phyloP scores from a whole-genome alignment of 1,140 invertebrate genomes.

The Halesus radiatus region DNA sequence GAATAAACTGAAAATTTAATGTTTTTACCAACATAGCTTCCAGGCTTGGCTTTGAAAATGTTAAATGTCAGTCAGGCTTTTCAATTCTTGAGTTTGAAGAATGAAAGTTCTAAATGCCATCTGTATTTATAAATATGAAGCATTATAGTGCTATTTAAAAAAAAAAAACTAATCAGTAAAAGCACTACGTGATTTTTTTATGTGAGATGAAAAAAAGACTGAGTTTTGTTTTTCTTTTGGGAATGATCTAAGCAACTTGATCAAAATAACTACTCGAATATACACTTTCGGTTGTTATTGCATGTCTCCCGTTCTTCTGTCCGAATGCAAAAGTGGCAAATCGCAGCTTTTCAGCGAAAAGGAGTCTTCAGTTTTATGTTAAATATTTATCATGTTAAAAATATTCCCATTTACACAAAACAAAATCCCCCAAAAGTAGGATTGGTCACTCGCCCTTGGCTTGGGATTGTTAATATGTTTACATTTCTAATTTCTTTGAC shows the following conservation, averaged over 20 bases:
- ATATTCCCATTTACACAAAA: no score
- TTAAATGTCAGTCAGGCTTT: not conserved
- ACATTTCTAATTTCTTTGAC: no score
- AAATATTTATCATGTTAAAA: no score
- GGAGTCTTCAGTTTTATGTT: no score
- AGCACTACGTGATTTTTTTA: not conserved
- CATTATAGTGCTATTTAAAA: not conserved
- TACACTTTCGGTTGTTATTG: no score
- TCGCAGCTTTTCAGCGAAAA: no score
- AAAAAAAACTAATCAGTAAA: not conserved
- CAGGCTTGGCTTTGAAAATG: not conserved
- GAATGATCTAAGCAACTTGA: not conserved
- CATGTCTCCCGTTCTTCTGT: no score
- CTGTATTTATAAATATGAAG: slow-evolving; percentile 22
- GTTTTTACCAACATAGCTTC: not conserved
- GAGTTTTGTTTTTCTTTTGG: not conserved
- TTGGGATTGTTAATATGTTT: no score
- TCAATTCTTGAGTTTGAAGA: not conserved
- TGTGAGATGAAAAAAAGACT: not conserved
- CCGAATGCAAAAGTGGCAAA: no score
- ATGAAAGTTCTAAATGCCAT: slow-evolving; percentile 13
- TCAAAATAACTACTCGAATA: no score
- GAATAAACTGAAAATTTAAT: not conserved
- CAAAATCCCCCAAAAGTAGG: no score
- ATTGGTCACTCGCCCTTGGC: no score